Base-by-base conservation (phyloP, 2,113 vertebrate species). In the Pyxicephalus adspersus region DNA sequence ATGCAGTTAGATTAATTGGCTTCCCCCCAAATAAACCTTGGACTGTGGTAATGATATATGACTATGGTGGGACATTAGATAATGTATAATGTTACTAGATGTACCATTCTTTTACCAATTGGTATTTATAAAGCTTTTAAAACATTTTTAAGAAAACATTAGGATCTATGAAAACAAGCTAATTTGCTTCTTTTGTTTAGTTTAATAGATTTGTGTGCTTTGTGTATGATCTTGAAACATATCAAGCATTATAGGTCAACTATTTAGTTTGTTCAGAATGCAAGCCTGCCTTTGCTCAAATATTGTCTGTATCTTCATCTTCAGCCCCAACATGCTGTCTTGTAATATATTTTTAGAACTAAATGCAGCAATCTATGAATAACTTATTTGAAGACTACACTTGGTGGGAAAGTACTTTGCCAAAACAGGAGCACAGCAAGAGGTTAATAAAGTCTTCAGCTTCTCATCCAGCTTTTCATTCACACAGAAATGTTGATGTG, bases 401-500 rank as follows among this genome's bases (percentile, higher is more conserved):
- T 55, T 83, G 68, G 84, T 85, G 71, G 87, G 50, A 87, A 88
- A 83, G 79, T 78, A 86, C 76, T 86, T 88, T 65, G 80, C 9
- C 85, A 85, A 86, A 85, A 70, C 87, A 19, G 83, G 64, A 75
- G 87, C 85, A 84, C 88, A 77, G 77, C 22, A 82, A 86, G 88
- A 91, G 90, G 89, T 87, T 87, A 89, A 87, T 78, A 75, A 81
- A 78, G 85, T 90, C 88, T 61, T 8, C 83, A 81, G 76, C 85
- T 80, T 83, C 88, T 84, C 88, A 89, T 89, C 86, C 86, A 83
- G 86, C 87, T 77, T 89, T 92, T 91, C 91, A 92, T 90, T 92
- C 92, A 91, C 81, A 85, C 83, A 64, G 84, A 58, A 84, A 87
- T 74, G 84, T 85, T 83, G 83, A 84, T 88, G 90, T 89, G 95